Evolutionary conservation across 23 tunicate genomes (phyloP).

Genomic region (Phallusia fumigata): DNA sequence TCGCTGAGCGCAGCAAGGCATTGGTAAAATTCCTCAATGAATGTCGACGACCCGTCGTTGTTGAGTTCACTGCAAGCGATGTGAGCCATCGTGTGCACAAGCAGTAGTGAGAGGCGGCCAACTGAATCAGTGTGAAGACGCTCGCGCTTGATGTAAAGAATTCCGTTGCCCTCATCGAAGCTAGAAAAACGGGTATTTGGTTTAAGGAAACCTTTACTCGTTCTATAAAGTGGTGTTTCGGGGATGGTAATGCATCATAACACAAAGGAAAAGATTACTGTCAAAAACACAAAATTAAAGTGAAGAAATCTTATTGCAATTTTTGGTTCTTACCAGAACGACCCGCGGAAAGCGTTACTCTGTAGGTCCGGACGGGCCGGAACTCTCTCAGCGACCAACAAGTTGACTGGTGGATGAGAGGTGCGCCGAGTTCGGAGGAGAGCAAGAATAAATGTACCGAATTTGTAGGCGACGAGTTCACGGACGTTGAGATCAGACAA

Average conservation of each 20-base stretch:
- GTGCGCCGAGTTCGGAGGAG: constrained; percentile 69
- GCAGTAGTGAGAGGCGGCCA: constrained; percentile 74
- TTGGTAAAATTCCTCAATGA: constrained; percentile 79
- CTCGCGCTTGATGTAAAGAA: constrained; percentile 72
- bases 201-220: no score
- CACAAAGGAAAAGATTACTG: no score
- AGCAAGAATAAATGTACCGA: constrained; percentile 73
- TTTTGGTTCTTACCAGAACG: constrained; percentile 67
- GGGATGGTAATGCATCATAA: no score
- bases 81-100: constrained; percentile 88
- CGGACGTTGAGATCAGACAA: constrained; percentile 62
- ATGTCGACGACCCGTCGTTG: constrained; percentile 40
- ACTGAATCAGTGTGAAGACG: constrained; percentile 74
- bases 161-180: constrained; percentile 88
- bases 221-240: no score
- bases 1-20: constrained; percentile 88
- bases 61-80: constrained; percentile 44
- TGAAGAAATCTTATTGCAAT: no score
- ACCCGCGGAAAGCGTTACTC: constrained; percentile 85
- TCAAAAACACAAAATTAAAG: no score
- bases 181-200: no score
- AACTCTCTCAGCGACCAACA: constrained; percentile 85
- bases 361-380: constrained; percentile 64
- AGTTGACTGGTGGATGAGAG: constrained; percentile 61
- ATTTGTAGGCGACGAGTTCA: constrained; percentile 86